phyloP scores from a whole-genome alignment of 2,797 vertebrate species.

The Phyllotis vaccarum region DNA sequence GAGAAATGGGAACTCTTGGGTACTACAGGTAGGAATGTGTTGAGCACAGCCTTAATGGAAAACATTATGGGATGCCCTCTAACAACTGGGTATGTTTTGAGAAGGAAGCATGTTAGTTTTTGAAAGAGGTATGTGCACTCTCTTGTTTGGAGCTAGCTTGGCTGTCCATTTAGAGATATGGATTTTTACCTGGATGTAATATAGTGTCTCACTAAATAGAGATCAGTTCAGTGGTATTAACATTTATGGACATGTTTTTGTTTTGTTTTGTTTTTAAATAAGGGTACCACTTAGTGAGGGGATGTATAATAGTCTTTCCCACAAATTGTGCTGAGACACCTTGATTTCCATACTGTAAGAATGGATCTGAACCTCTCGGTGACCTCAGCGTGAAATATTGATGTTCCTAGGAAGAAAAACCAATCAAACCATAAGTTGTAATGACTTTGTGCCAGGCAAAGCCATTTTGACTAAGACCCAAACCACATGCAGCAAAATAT shows the following conservation, averaged over 20 bases:
- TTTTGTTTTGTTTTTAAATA: background rate
- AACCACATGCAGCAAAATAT: conserved; percentile 13
- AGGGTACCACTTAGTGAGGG: background rate
- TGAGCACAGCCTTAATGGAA: background rate
- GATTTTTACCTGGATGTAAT: background rate
- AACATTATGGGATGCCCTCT: background rate
- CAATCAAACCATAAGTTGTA: background rate
- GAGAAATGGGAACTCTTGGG: background rate
- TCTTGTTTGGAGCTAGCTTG: background rate
- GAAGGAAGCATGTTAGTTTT: background rate
- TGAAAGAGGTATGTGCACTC: background rate
- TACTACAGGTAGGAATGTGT: background rate
- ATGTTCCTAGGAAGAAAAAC: background rate
- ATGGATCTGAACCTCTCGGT: background rate
- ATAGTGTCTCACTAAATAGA: background rate
- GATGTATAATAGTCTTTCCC: conserved; percentile 21
- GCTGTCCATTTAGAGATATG: background rate
- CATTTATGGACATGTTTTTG: background rate
- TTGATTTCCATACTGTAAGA: background rate
- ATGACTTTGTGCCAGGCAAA: conserved; percentile 21
- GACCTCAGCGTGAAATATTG: background rate
- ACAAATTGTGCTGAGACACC: background rate
- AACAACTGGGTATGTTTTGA: background rate
- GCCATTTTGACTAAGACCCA: conserved; percentile 1
- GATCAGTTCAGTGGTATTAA: conserved; percentile 7